Evolutionary conservation across 2,113 vertebrate species (phyloP).

Genomic region (mouse (Mus musculus)): GRCm39 chr11:44870001-44870500

Average conservation of each 20-base stretch:
- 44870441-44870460: background rate
- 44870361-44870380: background rate
- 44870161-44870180: background rate
- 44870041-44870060: conserved; percentile 58
- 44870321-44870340: conserved; percentile 37
- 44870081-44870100: conserved; percentile 44
- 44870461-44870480: background rate
- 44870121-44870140: background rate
- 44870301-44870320: conserved; percentile 42
- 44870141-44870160: background rate
- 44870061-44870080: background rate
- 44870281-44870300: background rate
- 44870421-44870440: conserved; percentile 21
- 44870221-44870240: background rate
- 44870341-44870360: conserved; percentile 34
- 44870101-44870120: background rate
- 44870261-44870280: background rate
- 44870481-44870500: background rate
- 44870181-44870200: conserved; percentile 25
- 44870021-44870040: conserved; percentile 68
- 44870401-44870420: background rate
- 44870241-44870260: background rate
- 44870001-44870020: conserved; percentile 72
- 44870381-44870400: conserved; percentile 47
- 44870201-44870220: background rate